Evolutionary conservation across 2,888 invertebrate species (phyloP), one percentile per base, ranked within the genome.

Genomic region (Athalia rosae): DNA sequence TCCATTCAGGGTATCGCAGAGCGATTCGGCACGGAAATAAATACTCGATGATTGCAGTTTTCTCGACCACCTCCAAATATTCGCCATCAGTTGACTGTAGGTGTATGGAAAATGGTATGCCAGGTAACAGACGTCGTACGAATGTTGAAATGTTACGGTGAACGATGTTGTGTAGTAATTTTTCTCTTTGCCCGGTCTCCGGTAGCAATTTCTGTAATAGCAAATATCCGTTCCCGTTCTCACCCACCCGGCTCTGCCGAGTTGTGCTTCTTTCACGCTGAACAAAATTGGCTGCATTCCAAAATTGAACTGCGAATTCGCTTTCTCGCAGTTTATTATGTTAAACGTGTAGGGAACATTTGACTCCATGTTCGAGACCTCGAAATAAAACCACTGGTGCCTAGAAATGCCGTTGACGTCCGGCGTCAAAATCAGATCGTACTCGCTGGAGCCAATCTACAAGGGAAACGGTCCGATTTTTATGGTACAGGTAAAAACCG

Each of bases 351-450:
- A 97, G 0, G 93, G 92, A 3, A 92, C 91, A 77, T 92, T 92
- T 76, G 94, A 92, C 77, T 92, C 90, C 94, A 96, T 96, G 88
- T 95, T 94, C 59, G 93, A 92, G n/a, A 97, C 94, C 90, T 96
- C 95, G 87, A 97, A 97, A 90, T 97, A 97, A 90, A 97, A 97
- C 97, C 97, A 97, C 86, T 97, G 96, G 87, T 95, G 95, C 81
- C 96, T 94, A 79, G 93, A 93, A 41, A 92, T 92, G 2, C 95
- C 94, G 90, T 96, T 96, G 63, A 96, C 94, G 87, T 97, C 97
- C 0, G 97, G 95, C 89, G 94, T 95, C 79, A 97, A 90, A 79
- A 96, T 93, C 80, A 97, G 91, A 87, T 97, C 96, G 88, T 97
- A 97, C 86, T 97, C 96, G 85, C 92, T 91, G 64, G 93, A 91